Evolutionary conservation across 2,797 vertebrate genomes (phyloP), one percentile per base, ranked within the genome.

Genomic region (Sebastiscus tertius): DNA sequence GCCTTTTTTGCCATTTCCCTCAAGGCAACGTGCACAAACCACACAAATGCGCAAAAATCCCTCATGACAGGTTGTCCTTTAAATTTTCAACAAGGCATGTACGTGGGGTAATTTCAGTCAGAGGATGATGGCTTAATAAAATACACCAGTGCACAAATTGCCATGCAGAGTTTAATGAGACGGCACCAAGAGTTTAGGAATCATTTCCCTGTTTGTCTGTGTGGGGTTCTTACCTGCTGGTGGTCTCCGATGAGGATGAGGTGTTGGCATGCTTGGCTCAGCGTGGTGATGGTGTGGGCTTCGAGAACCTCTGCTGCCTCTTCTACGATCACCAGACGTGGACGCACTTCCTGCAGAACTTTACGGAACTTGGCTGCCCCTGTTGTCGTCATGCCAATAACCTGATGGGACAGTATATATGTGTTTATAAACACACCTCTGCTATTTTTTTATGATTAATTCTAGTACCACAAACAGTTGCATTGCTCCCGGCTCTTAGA

Each of bases 301-400:
- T 99, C 98, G 1, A 99, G 96, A 52, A 99, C 98, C 86, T 99
- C 97, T 1, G 98, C 98, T 4, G 98, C 98, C 91, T 99, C 98
- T 82, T 99, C 98, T 49, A 99, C 97, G 3, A 99, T 96, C 80
- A 99, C 96, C 85, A 99, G 93, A 20, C 79, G 69, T 0, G 98
- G 97, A 77, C 87, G 68, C 42, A 99, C 91, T 72, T 96, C 92
- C 93, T 98, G 97, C 72, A 99, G 94, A 74, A 96, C 92, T 83
- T 91, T 93, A 7, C 96, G 95, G 88, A 96, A 98, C 88, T 98
- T 98, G 82, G 98, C 98, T 31, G 98, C 98, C 69, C 98, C 98
- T 75, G 98, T 99, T 79, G 98, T 99, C 12, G 98, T 99, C 98
- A 99, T 99, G 67, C 98, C 98, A 16, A 99, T 95, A n/a, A 99